Percentiles rank a stretch among this genome's conserved stretches.
These are phyloP conservation scores for Dipodomys ordii DNA, from an alignment of 2,113 vertebrate genomes.

Conservation along the genomic window DNA sequence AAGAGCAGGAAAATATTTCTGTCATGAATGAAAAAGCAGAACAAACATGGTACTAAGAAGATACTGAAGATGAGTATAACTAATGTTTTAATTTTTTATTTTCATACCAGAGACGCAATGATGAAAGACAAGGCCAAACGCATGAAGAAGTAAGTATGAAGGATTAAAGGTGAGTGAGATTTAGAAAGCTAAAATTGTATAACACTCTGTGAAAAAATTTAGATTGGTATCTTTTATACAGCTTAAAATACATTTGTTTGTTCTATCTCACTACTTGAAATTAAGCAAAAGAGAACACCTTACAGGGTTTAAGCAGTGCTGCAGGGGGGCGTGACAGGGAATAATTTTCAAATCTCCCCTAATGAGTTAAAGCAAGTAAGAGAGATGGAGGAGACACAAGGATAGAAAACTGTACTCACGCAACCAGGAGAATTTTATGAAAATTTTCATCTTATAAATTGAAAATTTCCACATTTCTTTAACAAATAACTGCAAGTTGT, in stretches of 20 bases:
- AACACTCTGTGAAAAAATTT: not conserved
- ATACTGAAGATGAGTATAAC: not conserved
- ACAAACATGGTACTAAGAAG: not conserved
- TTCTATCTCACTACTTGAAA: not conserved
- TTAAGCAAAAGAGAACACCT: not conserved
- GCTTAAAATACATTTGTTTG: not conserved
- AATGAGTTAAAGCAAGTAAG: conserved; percentile 45
- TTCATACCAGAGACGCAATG: not conserved
- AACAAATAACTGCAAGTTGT: not conserved
- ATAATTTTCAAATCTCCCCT: not conserved
- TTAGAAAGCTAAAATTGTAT: not conserved
- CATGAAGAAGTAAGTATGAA: not conserved
- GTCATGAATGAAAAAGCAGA: not conserved
- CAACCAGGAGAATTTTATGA: not conserved
- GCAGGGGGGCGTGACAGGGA: not conserved
- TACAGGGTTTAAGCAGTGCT: not conserved
- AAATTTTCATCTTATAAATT: not conserved
- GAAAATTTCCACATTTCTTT: not conserved
- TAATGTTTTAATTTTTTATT: not conserved
- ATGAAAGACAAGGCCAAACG: not conserved
- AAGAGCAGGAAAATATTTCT: not conserved
- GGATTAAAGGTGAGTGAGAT: not conserved
- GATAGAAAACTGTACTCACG: not conserved
- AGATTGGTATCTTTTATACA: not conserved
- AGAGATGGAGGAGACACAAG: not conserved